Conservation (phyloP, 2,888 invertebrate genomes). For the Trileptium ribeirensis region DNA sequence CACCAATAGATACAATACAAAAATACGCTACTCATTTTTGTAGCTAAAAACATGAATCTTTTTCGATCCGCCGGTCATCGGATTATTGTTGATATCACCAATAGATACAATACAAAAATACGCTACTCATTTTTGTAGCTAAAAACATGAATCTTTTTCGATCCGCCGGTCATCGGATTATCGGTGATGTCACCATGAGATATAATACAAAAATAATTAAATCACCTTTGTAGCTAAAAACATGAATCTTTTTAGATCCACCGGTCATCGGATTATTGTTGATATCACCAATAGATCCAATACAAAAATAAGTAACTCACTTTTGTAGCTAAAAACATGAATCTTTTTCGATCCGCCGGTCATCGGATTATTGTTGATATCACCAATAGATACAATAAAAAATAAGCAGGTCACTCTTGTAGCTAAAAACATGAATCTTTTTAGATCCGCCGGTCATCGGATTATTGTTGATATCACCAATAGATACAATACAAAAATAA, state of each 20-base stretch:
- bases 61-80: slow-evolving; percentile 94
- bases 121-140: slow-evolving; percentile 70
- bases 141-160: slow-evolving; percentile 91
- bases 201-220: slow-evolving; percentile 55
- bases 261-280: slow-evolving; percentile 98
- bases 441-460: slow-evolving; percentile 96
- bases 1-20: slow-evolving; percentile 81
- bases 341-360: slow-evolving; percentile 92
- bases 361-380: slow-evolving; percentile 97
- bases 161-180: slow-evolving; percentile 95
- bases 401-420: too few species aligned
- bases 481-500: too few species aligned
- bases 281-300: slow-evolving; percentile 92
- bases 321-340: slow-evolving; percentile 90
- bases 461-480: slow-evolving; percentile 96
- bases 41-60: slow-evolving; percentile 95
- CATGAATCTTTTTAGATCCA: slow-evolving; percentile 88
- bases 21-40: slow-evolving; percentile 59
- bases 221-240: slow-evolving; percentile 83
- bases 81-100: slow-evolving; percentile 94
- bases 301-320: too few species aligned
- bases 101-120: slow-evolving; percentile 67
- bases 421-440: slow-evolving; percentile 92
- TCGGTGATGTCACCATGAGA: slow-evolving; percentile 97
- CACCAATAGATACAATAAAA: too few species aligned